Evolutionary conservation across 2,113 vertebrate species (phyloP).

Genomic region (Zapus hudsonius): DNA sequence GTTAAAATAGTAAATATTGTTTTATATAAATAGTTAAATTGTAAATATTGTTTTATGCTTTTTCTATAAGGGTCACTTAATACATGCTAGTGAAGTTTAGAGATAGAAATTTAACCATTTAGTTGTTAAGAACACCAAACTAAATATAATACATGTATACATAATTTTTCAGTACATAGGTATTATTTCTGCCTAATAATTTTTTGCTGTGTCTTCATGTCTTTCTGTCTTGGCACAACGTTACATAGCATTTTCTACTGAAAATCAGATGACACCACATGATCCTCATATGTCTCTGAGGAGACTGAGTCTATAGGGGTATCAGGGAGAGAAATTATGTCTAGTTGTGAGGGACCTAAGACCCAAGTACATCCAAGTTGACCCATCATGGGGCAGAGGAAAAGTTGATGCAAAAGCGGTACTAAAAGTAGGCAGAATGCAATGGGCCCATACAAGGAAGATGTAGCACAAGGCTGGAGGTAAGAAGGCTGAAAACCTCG

Average conservation of each 20-base stretch:
- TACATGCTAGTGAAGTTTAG: background rate
- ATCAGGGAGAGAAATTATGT: background rate
- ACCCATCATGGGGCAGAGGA: background rate
- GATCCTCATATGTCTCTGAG: background rate
- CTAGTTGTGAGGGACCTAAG: background rate
- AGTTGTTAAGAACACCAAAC: background rate
- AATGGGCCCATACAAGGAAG: background rate
- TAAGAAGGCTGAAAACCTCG: background rate
- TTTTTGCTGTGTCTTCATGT: background rate
- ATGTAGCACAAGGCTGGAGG: background rate
- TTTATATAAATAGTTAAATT: too few relatives aligned
- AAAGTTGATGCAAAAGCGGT: background rate
- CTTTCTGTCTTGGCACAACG: background rate
- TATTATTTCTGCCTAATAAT: background rate
- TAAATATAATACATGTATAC: background rate
- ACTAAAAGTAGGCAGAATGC: background rate
- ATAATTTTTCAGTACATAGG: background rate
- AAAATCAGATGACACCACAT: background rate
- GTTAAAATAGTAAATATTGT: background rate
- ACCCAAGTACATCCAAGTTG: background rate
- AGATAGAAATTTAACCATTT: background rate
- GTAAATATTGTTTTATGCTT: background rate
- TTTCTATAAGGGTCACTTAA: conserved; percentile 7
- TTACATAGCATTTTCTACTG: background rate
- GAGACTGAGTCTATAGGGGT: background rate